Conservation (phyloP, 2,113 vertebrate genomes). For the Ranitomeya imitator region DNA sequence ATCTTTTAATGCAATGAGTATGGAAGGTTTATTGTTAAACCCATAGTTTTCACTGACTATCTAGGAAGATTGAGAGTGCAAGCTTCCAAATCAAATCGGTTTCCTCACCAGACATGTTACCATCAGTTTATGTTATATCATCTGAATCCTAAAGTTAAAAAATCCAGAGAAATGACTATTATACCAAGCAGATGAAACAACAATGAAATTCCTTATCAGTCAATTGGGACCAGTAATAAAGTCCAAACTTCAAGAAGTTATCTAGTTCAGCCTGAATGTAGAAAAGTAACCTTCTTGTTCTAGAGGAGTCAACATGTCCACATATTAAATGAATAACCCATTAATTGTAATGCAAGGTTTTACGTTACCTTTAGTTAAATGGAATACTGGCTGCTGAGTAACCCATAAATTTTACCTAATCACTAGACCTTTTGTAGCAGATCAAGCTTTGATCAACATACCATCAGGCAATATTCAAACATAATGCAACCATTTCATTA, state of each 20-base stretch:
- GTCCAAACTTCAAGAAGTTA: neutral
- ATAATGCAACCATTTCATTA: too few relatives aligned
- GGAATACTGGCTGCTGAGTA: too few relatives aligned
- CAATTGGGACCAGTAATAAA: neutral
- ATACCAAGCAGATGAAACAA: neutral
- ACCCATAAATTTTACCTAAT: too few relatives aligned
- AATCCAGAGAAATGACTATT: neutral
- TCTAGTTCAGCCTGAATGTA: neutral
- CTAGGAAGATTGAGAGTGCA: neutral
- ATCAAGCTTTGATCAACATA: too few relatives aligned
- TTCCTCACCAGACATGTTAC: neutral
- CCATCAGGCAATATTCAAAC: too few relatives aligned
- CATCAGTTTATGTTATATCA: neutral
- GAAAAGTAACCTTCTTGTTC: too few relatives aligned
- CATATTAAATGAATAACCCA: too few relatives aligned
- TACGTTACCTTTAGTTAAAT: too few relatives aligned
- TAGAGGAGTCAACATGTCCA: too few relatives aligned
- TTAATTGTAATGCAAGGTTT: too few relatives aligned
- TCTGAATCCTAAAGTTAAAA: neutral
- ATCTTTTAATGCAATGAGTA: neutral
- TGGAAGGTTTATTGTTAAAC: neutral
- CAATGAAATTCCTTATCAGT: neutral
- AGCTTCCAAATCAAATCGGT: neutral
- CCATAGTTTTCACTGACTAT: neutral
- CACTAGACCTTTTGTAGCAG: too few relatives aligned